Conservation (phyloP, 2,113 vertebrate genomes). For the Lepidothrix coronata region DNA sequence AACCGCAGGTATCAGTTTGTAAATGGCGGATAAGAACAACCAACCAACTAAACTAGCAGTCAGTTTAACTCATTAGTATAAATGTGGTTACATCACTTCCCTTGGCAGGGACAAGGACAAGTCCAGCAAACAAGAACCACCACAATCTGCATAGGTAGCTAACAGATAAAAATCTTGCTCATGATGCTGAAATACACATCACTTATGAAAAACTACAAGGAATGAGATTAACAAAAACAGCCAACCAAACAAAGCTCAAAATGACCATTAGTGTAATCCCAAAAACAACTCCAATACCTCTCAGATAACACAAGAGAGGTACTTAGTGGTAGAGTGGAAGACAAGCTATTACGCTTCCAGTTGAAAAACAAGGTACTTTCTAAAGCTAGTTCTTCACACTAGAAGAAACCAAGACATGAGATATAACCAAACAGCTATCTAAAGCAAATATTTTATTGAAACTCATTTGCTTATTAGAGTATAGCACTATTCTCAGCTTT, state of each 20-base stretch:
- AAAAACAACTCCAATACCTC: neutral
- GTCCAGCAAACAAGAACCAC: neutral
- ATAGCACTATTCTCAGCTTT: neutral
- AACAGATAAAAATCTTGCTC: neutral
- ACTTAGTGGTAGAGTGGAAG: neutral
- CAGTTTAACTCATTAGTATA: neutral
- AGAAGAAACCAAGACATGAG: neutral
- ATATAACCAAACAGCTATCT: neutral
- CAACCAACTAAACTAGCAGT: neutral
- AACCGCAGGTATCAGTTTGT: neutral
- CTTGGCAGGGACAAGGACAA: neutral
- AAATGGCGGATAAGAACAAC: neutral
- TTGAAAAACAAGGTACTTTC: neutral
- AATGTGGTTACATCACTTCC: neutral
- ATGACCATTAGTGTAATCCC: neutral
- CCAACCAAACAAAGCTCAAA: neutral
- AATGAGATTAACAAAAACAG: neutral
- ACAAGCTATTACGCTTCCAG: neutral
- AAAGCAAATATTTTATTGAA: neutral
- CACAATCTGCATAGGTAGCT: neutral
- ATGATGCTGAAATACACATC: neutral
- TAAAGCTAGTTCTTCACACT: neutral
- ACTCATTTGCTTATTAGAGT: neutral
- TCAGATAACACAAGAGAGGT: neutral
- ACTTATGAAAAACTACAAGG: neutral